A percentile compares a stretch with the other conserved stretches of the same genome.
Evolutionary conservation across 2,113 vertebrate genomes (phyloP).

Genomic region (Oreocharis arfaki): DNA sequence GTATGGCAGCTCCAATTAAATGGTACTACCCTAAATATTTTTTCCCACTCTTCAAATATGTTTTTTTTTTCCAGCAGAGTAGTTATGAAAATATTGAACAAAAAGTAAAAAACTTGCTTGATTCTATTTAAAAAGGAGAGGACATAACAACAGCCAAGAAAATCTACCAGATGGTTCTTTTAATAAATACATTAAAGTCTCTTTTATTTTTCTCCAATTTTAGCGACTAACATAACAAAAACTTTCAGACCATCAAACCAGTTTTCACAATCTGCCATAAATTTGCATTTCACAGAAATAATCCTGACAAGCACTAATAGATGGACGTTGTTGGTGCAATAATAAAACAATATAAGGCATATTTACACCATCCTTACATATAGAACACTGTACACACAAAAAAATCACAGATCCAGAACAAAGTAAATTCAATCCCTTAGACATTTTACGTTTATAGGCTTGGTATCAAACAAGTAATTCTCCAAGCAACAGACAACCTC

Average conservation of each 20-base stretch:
- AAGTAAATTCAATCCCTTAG: slow-evolving; percentile 62
- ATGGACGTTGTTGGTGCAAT: slow-evolving; percentile 61
- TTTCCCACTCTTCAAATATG: background rate
- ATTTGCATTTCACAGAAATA: slow-evolving; percentile 75
- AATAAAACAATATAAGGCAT: slow-evolving; percentile 74
- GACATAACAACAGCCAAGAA: slow-evolving; percentile 10
- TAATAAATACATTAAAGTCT: slow-evolving; percentile 76
- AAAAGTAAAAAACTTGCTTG: background rate
- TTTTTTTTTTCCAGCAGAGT: background rate
- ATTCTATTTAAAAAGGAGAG: background rate
- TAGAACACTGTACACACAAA: slow-evolving; percentile 73
- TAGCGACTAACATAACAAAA: slow-evolving; percentile 68
- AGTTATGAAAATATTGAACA: background rate
- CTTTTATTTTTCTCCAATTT: slow-evolving; percentile 66
- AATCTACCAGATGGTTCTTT: slow-evolving; percentile 63
- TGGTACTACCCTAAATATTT: background rate
- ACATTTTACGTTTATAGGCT: slow-evolving; percentile 56
- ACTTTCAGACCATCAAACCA: slow-evolving; percentile 68
- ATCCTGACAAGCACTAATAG: slow-evolving; percentile 71
- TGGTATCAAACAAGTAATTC: slow-evolving; percentile 64
- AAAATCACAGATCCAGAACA: slow-evolving; percentile 69
- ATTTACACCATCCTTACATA: slow-evolving; percentile 78
- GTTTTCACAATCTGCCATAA: slow-evolving; percentile 70
- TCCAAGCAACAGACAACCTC: slow-evolving; percentile 69
- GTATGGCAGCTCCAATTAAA: background rate